phyloP scores from a whole-genome alignment of 2,113 vertebrate genomes.

The Coracopsis vasa region DNA sequence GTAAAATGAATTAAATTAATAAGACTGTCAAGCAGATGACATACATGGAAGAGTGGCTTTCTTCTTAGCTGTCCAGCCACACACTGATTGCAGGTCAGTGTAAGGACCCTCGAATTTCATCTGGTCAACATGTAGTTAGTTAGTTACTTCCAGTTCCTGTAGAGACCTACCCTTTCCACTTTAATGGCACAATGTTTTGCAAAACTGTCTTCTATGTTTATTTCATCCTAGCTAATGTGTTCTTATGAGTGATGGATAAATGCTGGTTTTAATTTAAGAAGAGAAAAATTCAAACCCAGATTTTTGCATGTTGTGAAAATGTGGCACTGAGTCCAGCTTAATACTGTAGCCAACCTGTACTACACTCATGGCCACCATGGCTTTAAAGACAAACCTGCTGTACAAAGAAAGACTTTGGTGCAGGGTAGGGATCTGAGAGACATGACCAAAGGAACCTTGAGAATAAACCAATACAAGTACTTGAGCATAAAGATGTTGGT shows the following conservation, averaged over 20 bases:
- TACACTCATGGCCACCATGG: rapidly evolving
- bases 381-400: neutral
- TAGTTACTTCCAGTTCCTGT: neutral
- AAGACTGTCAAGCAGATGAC: neutral
- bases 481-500: neutral
- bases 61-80: neutral
- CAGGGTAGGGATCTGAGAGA: neutral
- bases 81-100: neutral
- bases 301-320: neutral
- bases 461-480: neutral
- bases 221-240: neutral
- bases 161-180: neutral
- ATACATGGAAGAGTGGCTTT: neutral
- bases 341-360: neutral
- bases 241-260: neutral
- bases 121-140: neutral
- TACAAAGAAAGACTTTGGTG: neutral
- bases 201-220: neutral
- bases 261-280: neutral
- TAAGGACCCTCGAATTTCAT: neutral
- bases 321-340: neutral
- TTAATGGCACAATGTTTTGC: neutral
- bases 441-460: neutral
- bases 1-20: neutral
- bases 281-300: neutral